These are phyloP conservation scores for Drosophila monieri DNA, from an alignment of 2,888 invertebrate genomes.

Conservation along the genomic window DNA sequence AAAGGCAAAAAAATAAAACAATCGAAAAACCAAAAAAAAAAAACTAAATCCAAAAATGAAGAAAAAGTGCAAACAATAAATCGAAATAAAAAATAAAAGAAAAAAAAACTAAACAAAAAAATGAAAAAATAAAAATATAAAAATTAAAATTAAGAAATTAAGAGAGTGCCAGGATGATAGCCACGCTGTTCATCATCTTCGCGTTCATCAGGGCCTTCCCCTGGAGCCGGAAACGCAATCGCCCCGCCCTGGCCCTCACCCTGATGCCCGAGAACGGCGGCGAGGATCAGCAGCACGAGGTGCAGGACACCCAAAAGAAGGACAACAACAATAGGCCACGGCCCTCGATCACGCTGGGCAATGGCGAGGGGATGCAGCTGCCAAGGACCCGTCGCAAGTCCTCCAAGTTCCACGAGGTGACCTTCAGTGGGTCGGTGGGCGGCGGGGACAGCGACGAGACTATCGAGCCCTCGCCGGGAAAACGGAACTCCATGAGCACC, in stretches of 20 bases:
- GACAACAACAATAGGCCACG: conserved; percentile 59
- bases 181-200: conserved; percentile 84
- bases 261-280: conserved; percentile 49
- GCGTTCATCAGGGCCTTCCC: conserved; percentile 84
- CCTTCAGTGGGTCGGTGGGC: conserved; percentile 80
- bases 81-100: background rate
- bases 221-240: conserved; percentile 78
- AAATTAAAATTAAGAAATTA: conserved; percentile 1
- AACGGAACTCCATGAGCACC: conserved; percentile 66
- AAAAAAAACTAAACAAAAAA: conserved; percentile 1
- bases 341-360: conserved; percentile 53
- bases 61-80: conserved; percentile 14
- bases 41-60: conserved; percentile 27
- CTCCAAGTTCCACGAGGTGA: conserved; percentile 79
- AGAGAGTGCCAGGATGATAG: conserved; percentile 78
- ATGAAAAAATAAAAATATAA: conserved; percentile 11
- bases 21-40: conserved; percentile 13
- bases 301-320: conserved; percentile 15
- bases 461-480: conserved; percentile 37
- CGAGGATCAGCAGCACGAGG: conserved; percentile 20
- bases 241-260: conserved; percentile 53
- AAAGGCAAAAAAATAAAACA: conserved; percentile 19
- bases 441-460: conserved; percentile 73
- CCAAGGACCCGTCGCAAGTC: conserved; percentile 69
- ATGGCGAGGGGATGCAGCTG: conserved; percentile 40